These are phyloP conservation scores for Anthoscopus minutus DNA, from an alignment of 2,113 vertebrate genomes.

Conservation along the genomic window DNA sequence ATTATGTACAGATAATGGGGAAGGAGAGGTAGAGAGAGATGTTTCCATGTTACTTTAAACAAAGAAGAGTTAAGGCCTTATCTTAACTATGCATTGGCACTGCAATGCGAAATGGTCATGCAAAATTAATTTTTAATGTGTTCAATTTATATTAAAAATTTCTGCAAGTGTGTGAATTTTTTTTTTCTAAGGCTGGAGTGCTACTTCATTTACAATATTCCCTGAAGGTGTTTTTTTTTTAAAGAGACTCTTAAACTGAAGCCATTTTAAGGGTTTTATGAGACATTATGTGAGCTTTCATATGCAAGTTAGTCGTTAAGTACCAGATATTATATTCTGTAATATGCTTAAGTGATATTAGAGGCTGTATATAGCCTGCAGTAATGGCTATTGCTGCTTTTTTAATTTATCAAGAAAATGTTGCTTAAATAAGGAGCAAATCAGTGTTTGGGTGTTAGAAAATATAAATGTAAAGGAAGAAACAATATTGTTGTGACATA, in stretches of 20 bases:
- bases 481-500: slow-evolving; percentile 47
- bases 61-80: slow-evolving; percentile 82
- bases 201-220: slow-evolving; percentile 88
- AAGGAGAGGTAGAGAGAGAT: slow-evolving; percentile 47
- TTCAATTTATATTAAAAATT: slow-evolving; percentile 89
- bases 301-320: slow-evolving; percentile 90
- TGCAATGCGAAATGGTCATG: slow-evolving; percentile 85
- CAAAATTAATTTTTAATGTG: slow-evolving; percentile 88
- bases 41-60: slow-evolving; percentile 79
- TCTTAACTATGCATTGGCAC: slow-evolving; percentile 82
- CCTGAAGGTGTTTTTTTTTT: slow-evolving; percentile 82
- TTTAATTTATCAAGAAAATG: slow-evolving; percentile 82
- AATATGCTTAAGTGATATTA: slow-evolving; percentile 93
- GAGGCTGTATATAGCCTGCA: slow-evolving; percentile 80
- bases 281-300: slow-evolving; percentile 95
- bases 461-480: slow-evolving; percentile 72
- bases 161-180: slow-evolving; percentile 85
- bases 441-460: slow-evolving; percentile 74
- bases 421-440: slow-evolving; percentile 83
- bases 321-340: slow-evolving; percentile 96
- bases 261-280: slow-evolving; percentile 87
- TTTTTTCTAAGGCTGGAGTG: slow-evolving; percentile 80
- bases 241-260: slow-evolving; percentile 85
- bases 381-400: slow-evolving; percentile 93
- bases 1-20: slow-evolving; percentile 73